phyloP scores from a whole-genome alignment of 2,888 invertebrate genomes.

The Papilio elwesi region DNA sequence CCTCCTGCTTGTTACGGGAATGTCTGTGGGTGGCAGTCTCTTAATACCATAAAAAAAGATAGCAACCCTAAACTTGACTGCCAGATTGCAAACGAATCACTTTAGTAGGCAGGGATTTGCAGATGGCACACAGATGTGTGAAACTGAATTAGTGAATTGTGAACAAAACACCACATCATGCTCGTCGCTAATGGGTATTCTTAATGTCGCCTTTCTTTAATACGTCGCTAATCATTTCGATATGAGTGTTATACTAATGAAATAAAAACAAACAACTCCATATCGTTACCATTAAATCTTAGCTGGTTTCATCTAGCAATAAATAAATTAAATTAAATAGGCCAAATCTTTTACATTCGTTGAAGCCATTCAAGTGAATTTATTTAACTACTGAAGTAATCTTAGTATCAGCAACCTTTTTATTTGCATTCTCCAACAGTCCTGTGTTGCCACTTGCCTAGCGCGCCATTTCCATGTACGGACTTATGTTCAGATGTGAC shows the following conservation, averaged over 20 bases:
- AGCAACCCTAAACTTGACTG: too few relatives aligned
- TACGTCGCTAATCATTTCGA: not conserved
- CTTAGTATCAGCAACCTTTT: conserved; percentile 32
- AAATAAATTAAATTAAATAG: not conserved
- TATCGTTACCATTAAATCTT: not conserved
- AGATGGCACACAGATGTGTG: too few relatives aligned
- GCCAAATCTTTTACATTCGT: conserved; percentile 15
- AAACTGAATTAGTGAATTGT: too few relatives aligned
- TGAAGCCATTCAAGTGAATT: conserved; percentile 13
- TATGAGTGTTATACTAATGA: not conserved
- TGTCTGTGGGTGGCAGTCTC: too few relatives aligned
- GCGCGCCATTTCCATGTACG: conserved; percentile 54
- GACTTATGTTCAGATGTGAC: conserved; percentile 54
- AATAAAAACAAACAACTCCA: not conserved
- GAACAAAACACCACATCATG: too few relatives aligned
- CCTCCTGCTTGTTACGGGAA: too few relatives aligned
- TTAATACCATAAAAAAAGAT: too few relatives aligned
- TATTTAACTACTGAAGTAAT: conserved; percentile 28
- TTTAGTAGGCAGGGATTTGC: too few relatives aligned
- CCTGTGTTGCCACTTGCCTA: conserved; percentile 37
- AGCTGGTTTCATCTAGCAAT: not conserved
- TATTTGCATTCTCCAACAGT: conserved; percentile 32
- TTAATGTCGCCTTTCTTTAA: not conserved
- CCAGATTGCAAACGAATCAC: too few relatives aligned
- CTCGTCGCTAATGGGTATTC: too few relatives aligned